Percentiles rank a stretch among this genome's conserved stretches.
These are phyloP conservation scores for Platycheirus albimanus DNA, from an alignment of 2,888 invertebrate genomes.

Conservation along the genomic window DNA sequence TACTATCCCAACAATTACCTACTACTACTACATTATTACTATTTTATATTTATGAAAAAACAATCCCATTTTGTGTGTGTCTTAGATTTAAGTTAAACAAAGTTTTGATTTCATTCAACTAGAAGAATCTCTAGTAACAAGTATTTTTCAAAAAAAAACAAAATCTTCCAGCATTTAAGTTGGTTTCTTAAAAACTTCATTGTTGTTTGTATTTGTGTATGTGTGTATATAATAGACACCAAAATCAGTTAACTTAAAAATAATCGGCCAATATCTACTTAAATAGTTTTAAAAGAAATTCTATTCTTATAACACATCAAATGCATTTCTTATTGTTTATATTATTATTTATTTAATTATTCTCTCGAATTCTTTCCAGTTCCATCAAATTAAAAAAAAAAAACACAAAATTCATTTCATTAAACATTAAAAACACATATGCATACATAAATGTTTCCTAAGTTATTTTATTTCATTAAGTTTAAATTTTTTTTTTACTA, in stretches of 20 bases:
- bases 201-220: slow-evolving; percentile 50
- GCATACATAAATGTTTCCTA: slow-evolving; percentile 63
- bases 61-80: slow-evolving; percentile 54
- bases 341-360: slow-evolving; percentile 32
- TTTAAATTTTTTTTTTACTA: slow-evolving; percentile 32
- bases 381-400: slow-evolving; percentile 27
- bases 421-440: slow-evolving; percentile 29
- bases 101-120: slow-evolving; percentile 35
- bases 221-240: slow-evolving; percentile 22
- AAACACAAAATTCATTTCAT: slow-evolving; percentile 55
- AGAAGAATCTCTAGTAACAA: slow-evolving; percentile 57
- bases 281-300: slow-evolving; percentile 50
- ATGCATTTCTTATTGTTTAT: slow-evolving; percentile 63
- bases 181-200: slow-evolving; percentile 1
- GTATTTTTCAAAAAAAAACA: slow-evolving; percentile 11
- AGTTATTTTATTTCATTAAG: slow-evolving; percentile 63
- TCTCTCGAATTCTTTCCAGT: slow-evolving; percentile 60
- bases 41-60: slow-evolving; percentile 43
- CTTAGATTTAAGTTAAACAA: slow-evolving; percentile 30
- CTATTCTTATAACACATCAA: slow-evolving; percentile 41
- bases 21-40: slow-evolving; percentile 39
- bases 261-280: slow-evolving; percentile 65
- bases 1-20: slow-evolving; percentile 58
- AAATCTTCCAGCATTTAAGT: slow-evolving; percentile 51
- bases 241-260: slow-evolving; percentile 48